phyloP scores from a whole-genome alignment of 1,140 invertebrate species.

The Maniola jurtina region DNA sequence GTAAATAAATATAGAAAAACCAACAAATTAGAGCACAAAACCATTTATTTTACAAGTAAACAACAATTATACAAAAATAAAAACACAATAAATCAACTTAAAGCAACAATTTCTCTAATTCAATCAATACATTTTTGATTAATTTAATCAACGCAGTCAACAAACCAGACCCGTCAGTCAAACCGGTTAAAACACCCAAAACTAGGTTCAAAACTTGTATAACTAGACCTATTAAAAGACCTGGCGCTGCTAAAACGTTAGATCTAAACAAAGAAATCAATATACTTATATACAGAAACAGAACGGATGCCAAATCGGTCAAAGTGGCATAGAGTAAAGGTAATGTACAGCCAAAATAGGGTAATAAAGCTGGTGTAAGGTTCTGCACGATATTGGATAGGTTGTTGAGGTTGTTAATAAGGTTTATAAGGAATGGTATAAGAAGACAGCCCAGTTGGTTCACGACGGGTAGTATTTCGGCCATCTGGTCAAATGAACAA shows the following conservation, averaged over 20 bases:
- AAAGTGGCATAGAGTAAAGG: conserved; percentile 63
- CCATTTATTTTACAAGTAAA: too few relatives aligned
- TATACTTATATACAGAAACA: conserved; percentile 68
- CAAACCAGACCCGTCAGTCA: conserved; percentile 55
- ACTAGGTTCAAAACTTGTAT: conserved; percentile 60
- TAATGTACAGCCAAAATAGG: conserved; percentile 67
- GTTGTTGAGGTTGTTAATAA: conserved; percentile 69
- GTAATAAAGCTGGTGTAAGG: conserved; percentile 60
- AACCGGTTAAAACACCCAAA: conserved; percentile 50
- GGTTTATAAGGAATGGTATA: conserved; percentile 63
- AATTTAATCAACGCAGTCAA: conserved; percentile 59
- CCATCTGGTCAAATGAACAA: conserved; percentile 65
- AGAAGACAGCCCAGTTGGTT: conserved; percentile 62
- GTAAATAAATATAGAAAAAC: too few relatives aligned
- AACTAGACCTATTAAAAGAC: conserved; percentile 52
- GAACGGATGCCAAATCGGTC: conserved; percentile 64
- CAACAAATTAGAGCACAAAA: too few relatives aligned
- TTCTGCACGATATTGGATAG: conserved; percentile 68
- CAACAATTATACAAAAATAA: not conserved
- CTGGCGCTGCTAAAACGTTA: conserved; percentile 62
- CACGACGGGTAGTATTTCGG: conserved; percentile 56
- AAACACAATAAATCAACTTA: conserved; percentile 24
- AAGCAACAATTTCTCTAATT: conserved; percentile 63
- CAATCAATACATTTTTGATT: conserved; percentile 58
- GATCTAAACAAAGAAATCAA: conserved; percentile 65